Conservation (phyloP, 2,888 invertebrate species). For the Ormyrus rosae region DNA sequence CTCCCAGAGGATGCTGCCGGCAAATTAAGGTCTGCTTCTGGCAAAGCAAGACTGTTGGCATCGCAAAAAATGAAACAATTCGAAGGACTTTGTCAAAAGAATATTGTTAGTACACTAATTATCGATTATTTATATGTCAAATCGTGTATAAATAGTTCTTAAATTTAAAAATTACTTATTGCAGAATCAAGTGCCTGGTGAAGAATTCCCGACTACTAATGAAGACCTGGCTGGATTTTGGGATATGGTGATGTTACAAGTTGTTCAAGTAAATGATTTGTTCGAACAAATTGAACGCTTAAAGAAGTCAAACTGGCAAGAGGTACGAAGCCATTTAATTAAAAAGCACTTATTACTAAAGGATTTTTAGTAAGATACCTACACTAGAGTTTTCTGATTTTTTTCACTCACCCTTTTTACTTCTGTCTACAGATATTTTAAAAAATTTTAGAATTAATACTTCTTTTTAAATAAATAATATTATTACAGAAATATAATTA, state of each 20-base stretch:
- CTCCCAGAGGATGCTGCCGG: constrained; percentile 89
- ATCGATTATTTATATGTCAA: neutral
- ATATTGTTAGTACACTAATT: constrained; percentile 77
- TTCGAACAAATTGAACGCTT: constrained; percentile 84
- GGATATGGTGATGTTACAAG: constrained; percentile 97
- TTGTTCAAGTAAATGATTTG: constrained; percentile 88
- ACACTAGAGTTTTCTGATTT: neutral
- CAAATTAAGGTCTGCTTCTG: constrained; percentile 89
- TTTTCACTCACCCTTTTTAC: neutral
- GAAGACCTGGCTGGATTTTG: constrained; percentile 97
- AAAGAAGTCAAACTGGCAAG: constrained; percentile 83
- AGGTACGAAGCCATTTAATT: constrained; percentile 73
- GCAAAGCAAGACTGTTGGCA: constrained; percentile 92
- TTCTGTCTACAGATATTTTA: neutral
- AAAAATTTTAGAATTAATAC: neutral
- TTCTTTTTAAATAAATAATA: neutral
- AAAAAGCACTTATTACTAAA: no score
- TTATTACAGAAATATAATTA: constrained; percentile 6
- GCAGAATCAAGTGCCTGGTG: constrained; percentile 83
- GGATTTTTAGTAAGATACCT: no score
- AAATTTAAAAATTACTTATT: constrained; percentile 36
- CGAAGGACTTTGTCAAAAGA: constrained; percentile 84
- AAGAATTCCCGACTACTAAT: constrained; percentile 91
- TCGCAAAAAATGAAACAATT: constrained; percentile 97
- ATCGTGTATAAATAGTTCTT: constrained; percentile 57